These are phyloP conservation scores for Zygogramma bicolorata DNA, from an alignment of 2,888 invertebrate species.

Conservation along the genomic window DNA sequence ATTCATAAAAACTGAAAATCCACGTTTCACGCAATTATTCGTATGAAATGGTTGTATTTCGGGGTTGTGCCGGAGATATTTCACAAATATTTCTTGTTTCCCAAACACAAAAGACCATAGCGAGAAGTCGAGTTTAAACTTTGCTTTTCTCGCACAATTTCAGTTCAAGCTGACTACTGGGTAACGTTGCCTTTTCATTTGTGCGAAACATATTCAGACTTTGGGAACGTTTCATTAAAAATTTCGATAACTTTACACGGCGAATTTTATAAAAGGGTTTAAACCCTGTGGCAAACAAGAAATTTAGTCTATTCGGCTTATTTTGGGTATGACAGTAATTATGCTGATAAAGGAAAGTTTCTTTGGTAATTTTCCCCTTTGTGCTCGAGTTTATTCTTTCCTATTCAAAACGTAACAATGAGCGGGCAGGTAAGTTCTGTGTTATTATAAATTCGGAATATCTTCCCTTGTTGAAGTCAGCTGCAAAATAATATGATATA, in stretches of 20 bases:
- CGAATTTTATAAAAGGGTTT: conserved; percentile 11
- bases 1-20: conserved; percentile 28
- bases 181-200: conserved; percentile 21
- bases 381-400: conserved; percentile 24
- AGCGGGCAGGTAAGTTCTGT: conserved; percentile 21
- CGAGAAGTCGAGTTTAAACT: conserved; percentile 22
- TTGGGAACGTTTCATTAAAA: conserved; percentile 27
- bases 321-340: conserved; percentile 31
- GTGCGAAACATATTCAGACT: conserved; percentile 24
- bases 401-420: conserved; percentile 27
- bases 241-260: conserved; percentile 21
- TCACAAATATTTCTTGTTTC: conserved; percentile 18
- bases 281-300: conserved; percentile 11
- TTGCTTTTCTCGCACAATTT: background rate
- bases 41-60: conserved; percentile 21
- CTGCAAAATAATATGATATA: conserved; percentile 13
- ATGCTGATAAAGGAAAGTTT: conserved; percentile 30
- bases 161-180: conserved; percentile 7
- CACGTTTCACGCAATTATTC: conserved; percentile 24
- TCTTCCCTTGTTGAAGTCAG: conserved; percentile 12
- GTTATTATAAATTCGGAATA: conserved; percentile 19
- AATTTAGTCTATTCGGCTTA: conserved; percentile 27
- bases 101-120: conserved; percentile 19
- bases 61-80: conserved; percentile 18
- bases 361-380: conserved; percentile 28